Evolutionary conservation across 2,888 invertebrate genomes (phyloP), one percentile per base, ranked within the genome.

Genomic region (Phyto melanocephala): DNA sequence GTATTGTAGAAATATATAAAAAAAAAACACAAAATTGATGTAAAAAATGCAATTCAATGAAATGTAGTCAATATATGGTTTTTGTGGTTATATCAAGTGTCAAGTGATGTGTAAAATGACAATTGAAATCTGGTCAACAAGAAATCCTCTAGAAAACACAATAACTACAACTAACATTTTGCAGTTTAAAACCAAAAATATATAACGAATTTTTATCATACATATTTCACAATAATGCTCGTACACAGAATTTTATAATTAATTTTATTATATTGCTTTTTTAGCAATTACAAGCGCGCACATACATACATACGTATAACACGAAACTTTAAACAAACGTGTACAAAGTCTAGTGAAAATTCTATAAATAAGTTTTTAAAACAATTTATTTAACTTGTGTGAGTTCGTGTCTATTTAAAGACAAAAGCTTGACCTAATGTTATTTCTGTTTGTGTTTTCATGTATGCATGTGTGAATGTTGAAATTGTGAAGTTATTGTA

Each of bases 61-160:
- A 47, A 65, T 71, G 17, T 71, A 78, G 56, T 63, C 78, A 71
- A 56, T 72, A 50, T 79, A 35, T 50, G 56, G 50, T 58, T 74
- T 47, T 68, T 80, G 80, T 75, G 80, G 80, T 80, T 2, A 62
- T 40, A 68, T 68, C 75, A 80, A 75, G 20, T 70, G 63, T 75
- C 80, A 74, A 74, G 37, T 75, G 80, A 80, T 70, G 80, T 75
- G 68, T 24, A 75, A 80, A 74, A 67, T 60, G 24, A 62, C 67
- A 74, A 63, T 63, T 72, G 58, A 79, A 79, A 65, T 72, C 47
- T 65, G 71, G 63, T 65, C 65, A 72, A 42, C 15, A 79, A 37
- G n/a, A 47, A 22, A 67, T 22, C 8, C 20, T 15, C n/a, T 67
- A 10, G 10, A 45, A 28, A 6, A 37, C 15, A 37, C n/a, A 15